These are phyloP conservation scores for Lota lota DNA, from an alignment of 2,113 vertebrate genomes.

Conservation along the genomic window DNA sequence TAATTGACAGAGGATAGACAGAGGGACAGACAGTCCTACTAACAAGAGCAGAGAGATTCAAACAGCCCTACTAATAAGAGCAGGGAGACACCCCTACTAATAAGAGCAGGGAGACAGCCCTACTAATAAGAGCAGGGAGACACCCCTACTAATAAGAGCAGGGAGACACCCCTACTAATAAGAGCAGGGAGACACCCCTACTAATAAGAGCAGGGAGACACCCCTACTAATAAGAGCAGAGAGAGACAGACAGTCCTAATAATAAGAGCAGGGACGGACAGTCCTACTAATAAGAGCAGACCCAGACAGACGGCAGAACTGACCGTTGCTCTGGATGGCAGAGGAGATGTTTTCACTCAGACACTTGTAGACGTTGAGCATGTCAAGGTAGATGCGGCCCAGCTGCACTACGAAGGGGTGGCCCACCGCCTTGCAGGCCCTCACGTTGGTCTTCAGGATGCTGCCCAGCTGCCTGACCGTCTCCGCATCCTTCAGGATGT, in stretches of 20 bases:
- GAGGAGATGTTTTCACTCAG: constrained; percentile 98
- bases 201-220: neutral
- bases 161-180: neutral
- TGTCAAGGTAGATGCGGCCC: constrained; percentile 95
- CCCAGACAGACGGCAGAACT: constrained; percentile 24
- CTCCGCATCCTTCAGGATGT: constrained; percentile 94
- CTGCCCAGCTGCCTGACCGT: constrained; percentile 95
- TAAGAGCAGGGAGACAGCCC: too few species aligned
- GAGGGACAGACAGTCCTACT: neutral
- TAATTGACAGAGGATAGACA: neutral
- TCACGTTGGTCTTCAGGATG: constrained; percentile 95
- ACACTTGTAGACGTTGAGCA: constrained; percentile 98
- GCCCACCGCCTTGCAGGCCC: constrained; percentile 93
- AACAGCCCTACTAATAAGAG: too few species aligned
- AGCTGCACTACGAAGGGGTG: constrained; percentile 94
- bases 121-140: too few species aligned
- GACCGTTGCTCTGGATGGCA: constrained; percentile 92
- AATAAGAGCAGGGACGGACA: too few species aligned
- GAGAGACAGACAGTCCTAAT: neutral
- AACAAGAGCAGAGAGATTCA: too few species aligned
- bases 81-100: too few species aligned
- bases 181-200: neutral
- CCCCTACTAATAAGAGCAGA: neutral
- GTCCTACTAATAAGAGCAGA: neutral
- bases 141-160: too few species aligned